Conservation (phyloP, 2,113 vertebrate genomes). For the Syngnathus scovelli region DNA sequence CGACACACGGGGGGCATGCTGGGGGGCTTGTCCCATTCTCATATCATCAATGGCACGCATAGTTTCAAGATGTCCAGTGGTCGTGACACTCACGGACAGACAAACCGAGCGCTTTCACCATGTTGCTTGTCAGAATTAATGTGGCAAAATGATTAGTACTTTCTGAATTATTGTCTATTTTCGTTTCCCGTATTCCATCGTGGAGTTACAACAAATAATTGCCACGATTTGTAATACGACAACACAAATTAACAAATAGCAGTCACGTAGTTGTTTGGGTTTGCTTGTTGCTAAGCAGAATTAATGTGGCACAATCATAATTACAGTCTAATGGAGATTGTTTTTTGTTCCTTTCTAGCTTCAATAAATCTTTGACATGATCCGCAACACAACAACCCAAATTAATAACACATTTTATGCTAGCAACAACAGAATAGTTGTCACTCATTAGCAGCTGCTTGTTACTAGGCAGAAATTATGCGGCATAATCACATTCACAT, state of each 20-base stretch:
- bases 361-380: not conserved
- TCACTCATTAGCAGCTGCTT: not conserved
- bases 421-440: not conserved
- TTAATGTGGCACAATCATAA: not conserved
- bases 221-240: not conserved
- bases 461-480: not conserved
- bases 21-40: constrained; percentile 28
- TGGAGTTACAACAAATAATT: not conserved
- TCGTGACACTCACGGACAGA: constrained; percentile 7
- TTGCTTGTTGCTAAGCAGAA: not conserved
- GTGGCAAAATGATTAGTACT: not conserved
- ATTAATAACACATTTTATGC: not conserved
- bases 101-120: not conserved
- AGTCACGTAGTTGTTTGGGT: not conserved
- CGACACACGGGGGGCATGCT: constrained; percentile 25
- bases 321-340: not conserved
- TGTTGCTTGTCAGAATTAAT: not conserved
- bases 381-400: not conserved
- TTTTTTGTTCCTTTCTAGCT: not conserved
- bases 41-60: constrained; percentile 36
- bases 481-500: not conserved
- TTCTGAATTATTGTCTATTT: not conserved
- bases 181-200: not conserved
- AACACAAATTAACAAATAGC: not conserved
- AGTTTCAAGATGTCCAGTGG: constrained; percentile 20